Evolutionary conservation across 2,113 vertebrate species (phyloP), one percentile per base, ranked within the genome.

Genomic region (Nothocercus julius): DNA sequence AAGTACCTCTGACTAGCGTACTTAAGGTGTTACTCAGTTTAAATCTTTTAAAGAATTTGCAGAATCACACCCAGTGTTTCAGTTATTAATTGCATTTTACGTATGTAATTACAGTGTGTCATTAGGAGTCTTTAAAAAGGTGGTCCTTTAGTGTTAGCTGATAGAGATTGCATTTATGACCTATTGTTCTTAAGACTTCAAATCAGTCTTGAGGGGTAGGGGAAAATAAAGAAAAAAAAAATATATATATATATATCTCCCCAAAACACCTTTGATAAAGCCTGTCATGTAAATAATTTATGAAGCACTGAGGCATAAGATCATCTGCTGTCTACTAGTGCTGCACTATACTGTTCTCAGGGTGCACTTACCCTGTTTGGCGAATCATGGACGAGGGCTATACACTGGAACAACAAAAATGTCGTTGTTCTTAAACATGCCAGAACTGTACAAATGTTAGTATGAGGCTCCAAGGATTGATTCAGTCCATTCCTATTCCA

Each of bases 101-200:
- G 34, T 25, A 27, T 0, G 0, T 19, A 73, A 73, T 24, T 64
- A 32, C 51, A 58, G 9, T 32, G 7, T 53, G 6, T 32, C 8
- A 28, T 79, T 75, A 44, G 24, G 13, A 5, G 8, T 62, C 28
- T 42, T 87, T 63, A 87, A 49, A 70, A 70, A 62, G 7, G 16
- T n/a, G 20, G 53, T 45, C 61, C 11, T 53, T 92, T 25, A 30
- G 17, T 17, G 85, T 49, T 49, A 58, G 76, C 22, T 68, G 27
- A 27, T 20, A 54, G 78, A 70, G 22, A 53, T 59, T 75, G 0
- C 3, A 82, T 90, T 67, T 70, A 62, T 70, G 20, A 4, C 16
- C 22, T 44, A 27, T 24, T n/a, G 9, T 51, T 44, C 27, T 76
- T 59, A 70, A 24, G 8, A 68, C 12, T 30, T 75, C 27, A 72